Conservation (phyloP, 2,888 invertebrate species). For the Erannis defoliaria region DNA sequence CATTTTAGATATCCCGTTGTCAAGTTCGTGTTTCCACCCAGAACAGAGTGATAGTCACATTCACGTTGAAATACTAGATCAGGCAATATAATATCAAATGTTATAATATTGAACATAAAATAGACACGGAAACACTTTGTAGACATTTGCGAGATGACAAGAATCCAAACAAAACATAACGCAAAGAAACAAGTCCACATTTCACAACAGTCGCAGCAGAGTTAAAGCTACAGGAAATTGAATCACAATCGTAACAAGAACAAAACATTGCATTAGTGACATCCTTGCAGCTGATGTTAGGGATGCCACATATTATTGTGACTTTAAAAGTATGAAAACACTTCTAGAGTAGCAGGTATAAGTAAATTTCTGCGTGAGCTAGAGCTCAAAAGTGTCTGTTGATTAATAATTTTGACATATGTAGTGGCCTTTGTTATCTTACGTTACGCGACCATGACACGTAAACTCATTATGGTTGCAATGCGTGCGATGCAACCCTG, state of each 20-base stretch:
- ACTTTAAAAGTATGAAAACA: neutral
- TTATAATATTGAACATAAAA: slow-evolving; percentile 6
- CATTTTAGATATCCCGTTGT: too few species aligned
- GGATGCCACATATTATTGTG: neutral
- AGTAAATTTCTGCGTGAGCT: too few species aligned
- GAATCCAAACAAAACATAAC: slow-evolving; percentile 19
- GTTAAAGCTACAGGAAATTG: slow-evolving; percentile 38
- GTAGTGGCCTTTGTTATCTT: slow-evolving; percentile 26
- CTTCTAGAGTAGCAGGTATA: neutral
- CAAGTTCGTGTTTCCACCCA: too few species aligned
- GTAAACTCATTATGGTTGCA: slow-evolving; percentile 55
- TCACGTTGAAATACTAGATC: too few species aligned
- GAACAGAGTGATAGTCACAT: too few species aligned
- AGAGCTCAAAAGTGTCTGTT: too few species aligned
- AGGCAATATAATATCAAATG: slow-evolving; percentile 3
- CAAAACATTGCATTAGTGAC: slow-evolving; percentile 37
- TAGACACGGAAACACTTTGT: slow-evolving; percentile 16
- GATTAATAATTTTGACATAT: neutral
- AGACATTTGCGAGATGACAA: slow-evolving; percentile 13
- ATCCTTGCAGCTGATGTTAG: slow-evolving; percentile 24
- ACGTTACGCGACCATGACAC: too few species aligned
- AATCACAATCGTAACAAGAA: slow-evolving; percentile 41
- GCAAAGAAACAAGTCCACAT: slow-evolving; percentile 28
- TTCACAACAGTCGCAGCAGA: slow-evolving; percentile 25
- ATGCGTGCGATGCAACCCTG: slow-evolving; percentile 37